A percentile compares a stretch with the other conserved stretches of the same genome.
These are phyloP conservation scores for Myotis pilosus DNA, from an alignment of 2,797 vertebrate genomes.

Conservation along the genomic window DNA sequence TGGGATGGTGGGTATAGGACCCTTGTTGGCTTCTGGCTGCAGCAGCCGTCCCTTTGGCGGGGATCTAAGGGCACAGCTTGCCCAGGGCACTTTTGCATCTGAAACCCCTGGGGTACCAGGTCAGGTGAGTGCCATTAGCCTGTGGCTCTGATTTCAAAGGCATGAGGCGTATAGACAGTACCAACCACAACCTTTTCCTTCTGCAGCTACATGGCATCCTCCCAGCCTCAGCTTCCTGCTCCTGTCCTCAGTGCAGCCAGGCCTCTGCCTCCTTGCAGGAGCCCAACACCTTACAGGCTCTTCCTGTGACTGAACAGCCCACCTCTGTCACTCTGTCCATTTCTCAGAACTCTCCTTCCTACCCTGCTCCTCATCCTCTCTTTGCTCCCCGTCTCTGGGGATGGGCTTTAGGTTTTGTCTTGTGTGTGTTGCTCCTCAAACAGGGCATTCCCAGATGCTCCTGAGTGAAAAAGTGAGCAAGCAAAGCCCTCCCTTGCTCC, in stretches of 20 bases:
- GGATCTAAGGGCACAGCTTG: not conserved
- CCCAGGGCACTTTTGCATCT: not conserved
- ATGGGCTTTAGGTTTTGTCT: not conserved
- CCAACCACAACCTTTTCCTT: not conserved
- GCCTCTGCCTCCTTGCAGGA: not conserved
- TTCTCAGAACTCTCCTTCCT: not conserved
- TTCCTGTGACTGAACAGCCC: not conserved
- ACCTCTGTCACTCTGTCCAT: not conserved
- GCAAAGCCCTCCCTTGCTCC: not conserved
- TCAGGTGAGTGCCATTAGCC: not conserved
- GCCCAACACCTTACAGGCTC: not conserved
- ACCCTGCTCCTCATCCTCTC: not conserved
- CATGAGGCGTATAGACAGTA: accelerated
- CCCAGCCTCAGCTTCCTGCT: not conserved
- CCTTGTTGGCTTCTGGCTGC: not conserved
- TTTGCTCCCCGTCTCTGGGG: not conserved
- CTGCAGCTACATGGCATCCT: not conserved
- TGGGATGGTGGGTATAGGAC: not conserved
- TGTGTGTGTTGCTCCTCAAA: not conserved
- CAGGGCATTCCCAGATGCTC: not conserved
- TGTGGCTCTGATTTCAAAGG: not conserved
- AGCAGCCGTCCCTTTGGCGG: not conserved
- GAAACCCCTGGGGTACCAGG: too few species aligned
- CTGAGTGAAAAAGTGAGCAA: not conserved
- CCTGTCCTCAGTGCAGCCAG: not conserved